Percentiles rank a stretch among this genome's conserved stretches.
These are phyloP conservation scores for Amphipyra berbera DNA, from an alignment of 2,888 invertebrate species.

Conservation along the genomic window DNA sequence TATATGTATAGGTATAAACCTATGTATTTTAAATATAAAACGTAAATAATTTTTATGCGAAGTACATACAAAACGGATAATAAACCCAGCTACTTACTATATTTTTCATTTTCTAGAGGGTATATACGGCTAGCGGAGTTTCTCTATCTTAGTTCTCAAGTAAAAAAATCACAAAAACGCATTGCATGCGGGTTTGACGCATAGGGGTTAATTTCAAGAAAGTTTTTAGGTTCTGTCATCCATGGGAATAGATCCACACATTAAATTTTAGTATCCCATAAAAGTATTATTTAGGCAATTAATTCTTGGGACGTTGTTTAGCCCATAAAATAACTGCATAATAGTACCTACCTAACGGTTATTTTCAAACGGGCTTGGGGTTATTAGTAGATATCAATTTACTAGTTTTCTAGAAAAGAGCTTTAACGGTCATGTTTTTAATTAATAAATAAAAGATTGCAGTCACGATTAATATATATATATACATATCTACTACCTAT, in stretches of 20 bases:
- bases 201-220: no score
- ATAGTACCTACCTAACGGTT: constrained; percentile 8
- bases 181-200: neutral
- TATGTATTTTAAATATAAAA: no score
- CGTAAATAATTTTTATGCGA: no score
- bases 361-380: constrained; percentile 17
- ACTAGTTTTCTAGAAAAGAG: constrained; percentile 18
- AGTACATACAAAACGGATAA: no score
- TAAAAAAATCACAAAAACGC: neutral
- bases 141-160: no score
- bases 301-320: constrained; percentile 16
- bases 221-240: neutral
- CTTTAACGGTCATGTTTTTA: neutral
- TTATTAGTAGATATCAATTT: constrained; percentile 16
- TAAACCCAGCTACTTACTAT: no score
- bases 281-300: constrained; percentile 17
- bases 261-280: neutral
- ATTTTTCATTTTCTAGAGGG: no score
- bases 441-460: neutral
- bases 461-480: neutral
- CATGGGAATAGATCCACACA: neutral
- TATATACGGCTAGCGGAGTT: no score
- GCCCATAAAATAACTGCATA: constrained; percentile 12
- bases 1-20: no score
- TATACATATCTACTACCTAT: no score